These are phyloP conservation scores for Sebastolobus alascanus DNA, from an alignment of 2,797 vertebrate species.

Conservation along the genomic window DNA sequence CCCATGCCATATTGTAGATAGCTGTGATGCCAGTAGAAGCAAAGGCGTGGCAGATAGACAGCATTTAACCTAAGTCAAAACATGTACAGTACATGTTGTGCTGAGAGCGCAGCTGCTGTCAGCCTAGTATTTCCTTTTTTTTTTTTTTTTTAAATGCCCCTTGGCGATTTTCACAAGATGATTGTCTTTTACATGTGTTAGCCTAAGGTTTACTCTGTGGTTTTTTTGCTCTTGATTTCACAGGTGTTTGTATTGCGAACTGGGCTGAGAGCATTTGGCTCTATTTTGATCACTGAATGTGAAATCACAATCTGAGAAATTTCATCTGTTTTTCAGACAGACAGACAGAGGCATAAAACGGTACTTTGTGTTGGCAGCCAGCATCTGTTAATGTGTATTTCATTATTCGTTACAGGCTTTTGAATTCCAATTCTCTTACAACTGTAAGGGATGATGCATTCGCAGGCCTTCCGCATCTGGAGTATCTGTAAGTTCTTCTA, in stretches of 20 bases:
- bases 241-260: background rate
- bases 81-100: background rate
- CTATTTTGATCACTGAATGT: background rate
- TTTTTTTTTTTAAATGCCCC: background rate
- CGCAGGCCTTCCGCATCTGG: conserved; percentile 95
- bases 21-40: conserved; percentile 51
- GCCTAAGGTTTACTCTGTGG: too few relatives aligned
- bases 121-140: background rate
- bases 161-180: background rate
- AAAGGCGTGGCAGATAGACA: conserved; percentile 57
- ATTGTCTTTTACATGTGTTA: background rate
- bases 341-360: background rate
- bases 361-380: background rate
- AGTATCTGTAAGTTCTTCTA: conserved; percentile 93
- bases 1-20: conserved; percentile 1
- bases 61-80: conserved; percentile 8
- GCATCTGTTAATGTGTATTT: conserved; percentile 1
- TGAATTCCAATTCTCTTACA: conserved; percentile 97
- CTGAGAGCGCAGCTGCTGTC: background rate
- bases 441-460: conserved; percentile 96
- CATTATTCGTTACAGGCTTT: conserved; percentile 85
- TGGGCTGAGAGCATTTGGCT: background rate
- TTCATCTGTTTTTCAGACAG: background rate
- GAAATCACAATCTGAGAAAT: background rate
- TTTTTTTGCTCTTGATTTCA: background rate